phyloP scores from a whole-genome alignment of 2,113 vertebrate genomes.

The Sitta europaea region DNA sequence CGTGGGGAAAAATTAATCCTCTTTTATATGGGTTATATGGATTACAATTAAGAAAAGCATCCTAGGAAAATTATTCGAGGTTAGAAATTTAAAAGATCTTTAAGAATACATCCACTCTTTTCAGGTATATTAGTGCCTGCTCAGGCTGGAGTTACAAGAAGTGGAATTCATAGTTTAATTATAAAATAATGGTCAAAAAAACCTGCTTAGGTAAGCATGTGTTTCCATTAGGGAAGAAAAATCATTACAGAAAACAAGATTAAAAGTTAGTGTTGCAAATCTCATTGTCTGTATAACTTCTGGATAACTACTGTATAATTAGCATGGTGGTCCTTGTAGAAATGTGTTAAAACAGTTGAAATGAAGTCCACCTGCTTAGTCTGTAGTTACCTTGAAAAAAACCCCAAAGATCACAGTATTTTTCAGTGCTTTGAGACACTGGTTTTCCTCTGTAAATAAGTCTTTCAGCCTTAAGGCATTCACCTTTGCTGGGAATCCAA shows the following conservation, averaged over 20 bases:
- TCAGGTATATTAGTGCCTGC: not conserved
- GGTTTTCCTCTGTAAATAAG: not conserved
- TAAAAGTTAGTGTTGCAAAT: conserved; percentile 60
- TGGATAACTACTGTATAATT: not conserved
- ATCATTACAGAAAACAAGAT: conserved; percentile 50
- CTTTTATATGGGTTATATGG: not conserved
- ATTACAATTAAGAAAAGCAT: conserved; percentile 49
- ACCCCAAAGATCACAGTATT: not conserved
- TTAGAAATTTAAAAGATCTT: conserved; percentile 18
- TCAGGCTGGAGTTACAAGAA: not conserved
- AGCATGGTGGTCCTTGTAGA: not conserved
- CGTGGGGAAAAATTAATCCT: conserved; percentile 9
- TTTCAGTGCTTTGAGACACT: not conserved
- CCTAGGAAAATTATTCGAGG: conserved; percentile 33
- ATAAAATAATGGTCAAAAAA: not conserved
- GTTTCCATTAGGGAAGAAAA: conserved; percentile 48
- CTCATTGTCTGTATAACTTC: conserved; percentile 26
- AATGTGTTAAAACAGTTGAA: not conserved
- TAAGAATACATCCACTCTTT: not conserved
- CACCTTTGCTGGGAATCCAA: not conserved
- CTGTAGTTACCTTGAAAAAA: not conserved
- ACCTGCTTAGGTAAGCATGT: conserved; percentile 31
- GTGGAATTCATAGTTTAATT: conserved; percentile 37
- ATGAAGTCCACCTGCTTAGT: not conserved
- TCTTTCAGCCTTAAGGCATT: not conserved